Evolutionary conservation across 2,113 vertebrate species (phyloP).

Genomic region (Pelmatolapia mariae): DNA sequence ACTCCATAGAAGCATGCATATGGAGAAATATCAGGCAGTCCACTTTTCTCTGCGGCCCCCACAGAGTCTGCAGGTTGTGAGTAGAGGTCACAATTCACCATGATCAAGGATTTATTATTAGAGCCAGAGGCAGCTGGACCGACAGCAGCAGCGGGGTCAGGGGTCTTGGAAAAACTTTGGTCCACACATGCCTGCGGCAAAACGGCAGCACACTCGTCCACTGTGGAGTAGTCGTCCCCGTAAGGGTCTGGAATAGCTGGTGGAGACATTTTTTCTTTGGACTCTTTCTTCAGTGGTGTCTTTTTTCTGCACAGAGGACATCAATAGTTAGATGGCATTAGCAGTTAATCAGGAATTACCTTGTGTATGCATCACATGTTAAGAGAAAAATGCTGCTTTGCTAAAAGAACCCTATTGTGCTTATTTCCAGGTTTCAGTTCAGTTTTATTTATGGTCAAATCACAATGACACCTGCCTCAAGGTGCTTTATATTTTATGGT

Average conservation of each 20-base stretch:
- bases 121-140: neutral
- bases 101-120: conserved; percentile 16
- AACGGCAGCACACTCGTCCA: conserved; percentile 68
- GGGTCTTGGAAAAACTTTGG: neutral
- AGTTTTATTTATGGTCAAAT: neutral
- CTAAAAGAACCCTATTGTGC: neutral
- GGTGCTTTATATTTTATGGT: neutral
- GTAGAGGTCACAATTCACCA: conserved; percentile 62
- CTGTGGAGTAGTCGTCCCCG: conserved; percentile 77
- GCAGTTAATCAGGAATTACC: neutral
- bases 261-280: neutral
- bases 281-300: neutral
- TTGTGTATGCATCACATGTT: neutral
- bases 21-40: conserved; percentile 74
- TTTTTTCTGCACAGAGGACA: conserved; percentile 39
- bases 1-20: conserved; percentile 93
- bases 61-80: conserved; percentile 4
- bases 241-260: neutral
- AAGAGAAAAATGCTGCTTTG: neutral
- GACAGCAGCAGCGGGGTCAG: neutral
- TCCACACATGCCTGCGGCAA: conserved; percentile 50
- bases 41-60: neutral
- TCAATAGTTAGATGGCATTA: neutral
- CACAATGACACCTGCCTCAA: neutral
- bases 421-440: neutral